Base-by-base conservation (phyloP, 2,113 vertebrate genomes). In the Ondatra zibethicus region DNA sequence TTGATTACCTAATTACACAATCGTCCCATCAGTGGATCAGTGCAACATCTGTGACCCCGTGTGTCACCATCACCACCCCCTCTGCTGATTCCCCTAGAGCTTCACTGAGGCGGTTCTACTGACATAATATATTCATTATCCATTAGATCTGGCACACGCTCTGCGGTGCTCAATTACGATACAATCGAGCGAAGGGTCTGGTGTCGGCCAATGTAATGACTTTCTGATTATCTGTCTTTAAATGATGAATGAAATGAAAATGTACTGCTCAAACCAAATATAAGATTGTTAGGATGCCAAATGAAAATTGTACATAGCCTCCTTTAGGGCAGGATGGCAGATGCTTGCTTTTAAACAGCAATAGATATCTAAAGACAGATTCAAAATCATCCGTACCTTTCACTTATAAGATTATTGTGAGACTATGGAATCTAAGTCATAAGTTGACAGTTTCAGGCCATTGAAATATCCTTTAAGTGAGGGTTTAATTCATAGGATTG, bases 141-240 rank as follows among this genome's bases (percentile, higher is more conserved):
- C 98, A 99, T 99, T 99, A 99, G 98, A 98, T 98, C 98, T 99
- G 98, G 98, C 98, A 98, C 98, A 98, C 81, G 97, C 98, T 98
- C 97, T 95, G 98, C 97, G 95, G 97, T 99, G 98, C 99, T 99
- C 99, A 99, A 99, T 99, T 99, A 99, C 98, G 98, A 98, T 97
- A 99, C 99, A 99, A 99, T 99, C 98, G 98, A 99, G 98, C 95
- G 33, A 96, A 87, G 98, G 98, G 98, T 99, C 99, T 98, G 98
- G 99, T 99, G 98, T 99, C 98, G 99, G 99, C 99, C 99, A 97
- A 98, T 98, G 99, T 99, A 99, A 99, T 99, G 99, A 99, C 99
- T 99, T 99, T 99, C 99, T 99, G 99, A 99, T 99, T 99, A 99
- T 99, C 99, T 99, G 99, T 99, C 99, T 99, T 99, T 99, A 99